These are phyloP conservation scores for Trichomycterus rosablanca DNA, from an alignment of 2,113 vertebrate species.

Conservation along the genomic window DNA sequence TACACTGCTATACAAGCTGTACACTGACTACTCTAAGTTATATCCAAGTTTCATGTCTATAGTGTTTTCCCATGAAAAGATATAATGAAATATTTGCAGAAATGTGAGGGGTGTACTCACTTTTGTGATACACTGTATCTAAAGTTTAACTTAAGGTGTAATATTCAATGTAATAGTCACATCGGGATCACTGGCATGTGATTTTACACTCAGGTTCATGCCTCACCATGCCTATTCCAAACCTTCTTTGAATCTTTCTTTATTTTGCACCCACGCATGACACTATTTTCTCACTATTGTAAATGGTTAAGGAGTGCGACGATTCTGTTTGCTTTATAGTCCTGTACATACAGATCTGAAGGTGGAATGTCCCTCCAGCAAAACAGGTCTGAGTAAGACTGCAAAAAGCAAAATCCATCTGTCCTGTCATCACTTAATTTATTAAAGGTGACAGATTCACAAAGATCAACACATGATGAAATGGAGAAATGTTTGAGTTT, in stretches of 20 bases:
- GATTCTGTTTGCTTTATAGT: slow-evolving; percentile 21
- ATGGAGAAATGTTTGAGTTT: slow-evolving; percentile 1
- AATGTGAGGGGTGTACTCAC: too few relatives aligned
- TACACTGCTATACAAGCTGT: too few relatives aligned
- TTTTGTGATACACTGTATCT: too few relatives aligned
- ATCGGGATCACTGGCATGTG: neutral
- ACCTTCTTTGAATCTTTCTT: neutral
- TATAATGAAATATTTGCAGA: too few relatives aligned
- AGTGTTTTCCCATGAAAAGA: too few relatives aligned
- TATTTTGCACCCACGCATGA: neutral
- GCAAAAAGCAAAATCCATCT: slow-evolving; percentile 31
- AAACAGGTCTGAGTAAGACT: slow-evolving; percentile 32
- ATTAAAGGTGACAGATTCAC: neutral
- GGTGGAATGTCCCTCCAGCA: slow-evolving; percentile 26
- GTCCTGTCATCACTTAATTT: slow-evolving; percentile 25
- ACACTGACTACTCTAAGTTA: too few relatives aligned
- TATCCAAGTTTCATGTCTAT: too few relatives aligned
- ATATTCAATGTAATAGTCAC: too few relatives aligned
- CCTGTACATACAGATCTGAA: slow-evolving; percentile 10
- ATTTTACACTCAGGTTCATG: neutral
- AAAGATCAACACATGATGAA: slow-evolving; percentile 15
- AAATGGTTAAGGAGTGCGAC: slow-evolving; percentile 2
- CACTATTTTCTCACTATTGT: slow-evolving; percentile 2
- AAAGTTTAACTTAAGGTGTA: too few relatives aligned
- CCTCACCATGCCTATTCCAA: neutral